phyloP scores from a whole-genome alignment of 2,888 invertebrate species.

The Lepidochitona cinerea region DNA sequence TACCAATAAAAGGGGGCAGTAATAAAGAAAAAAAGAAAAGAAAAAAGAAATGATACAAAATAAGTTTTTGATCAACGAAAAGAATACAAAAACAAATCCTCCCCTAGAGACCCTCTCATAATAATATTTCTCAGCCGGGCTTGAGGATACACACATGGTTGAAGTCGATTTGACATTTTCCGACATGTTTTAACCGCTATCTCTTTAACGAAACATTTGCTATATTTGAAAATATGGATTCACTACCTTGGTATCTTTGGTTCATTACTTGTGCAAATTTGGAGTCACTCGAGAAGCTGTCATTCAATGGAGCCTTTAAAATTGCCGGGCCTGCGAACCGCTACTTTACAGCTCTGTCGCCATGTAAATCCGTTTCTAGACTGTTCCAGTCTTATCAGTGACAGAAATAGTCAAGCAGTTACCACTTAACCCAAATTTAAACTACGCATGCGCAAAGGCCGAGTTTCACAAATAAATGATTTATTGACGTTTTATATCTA shows the following conservation, averaged over 20 bases:
- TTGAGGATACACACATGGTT: background rate
- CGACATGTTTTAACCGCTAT: background rate
- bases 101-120: background rate
- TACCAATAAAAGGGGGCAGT: no score
- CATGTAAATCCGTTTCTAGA: background rate
- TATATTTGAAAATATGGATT: background rate
- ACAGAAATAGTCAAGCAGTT: no score
- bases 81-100: background rate
- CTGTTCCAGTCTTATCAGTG: no score
- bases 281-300: background rate
- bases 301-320: background rate
- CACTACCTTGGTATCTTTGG: background rate
- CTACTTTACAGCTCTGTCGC: background rate
- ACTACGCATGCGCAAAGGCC: no score
- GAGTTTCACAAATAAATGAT: no score
- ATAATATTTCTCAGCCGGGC: background rate
- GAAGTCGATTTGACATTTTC: background rate
- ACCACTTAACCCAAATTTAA: no score
- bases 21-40: no score
- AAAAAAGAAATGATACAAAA: no score
- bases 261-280: background rate
- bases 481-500: no score
- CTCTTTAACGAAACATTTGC: background rate
- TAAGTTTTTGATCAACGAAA: no score
- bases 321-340: background rate